Conservation (phyloP, 2,797 vertebrate species). For the Danio aesculapii region DNA sequence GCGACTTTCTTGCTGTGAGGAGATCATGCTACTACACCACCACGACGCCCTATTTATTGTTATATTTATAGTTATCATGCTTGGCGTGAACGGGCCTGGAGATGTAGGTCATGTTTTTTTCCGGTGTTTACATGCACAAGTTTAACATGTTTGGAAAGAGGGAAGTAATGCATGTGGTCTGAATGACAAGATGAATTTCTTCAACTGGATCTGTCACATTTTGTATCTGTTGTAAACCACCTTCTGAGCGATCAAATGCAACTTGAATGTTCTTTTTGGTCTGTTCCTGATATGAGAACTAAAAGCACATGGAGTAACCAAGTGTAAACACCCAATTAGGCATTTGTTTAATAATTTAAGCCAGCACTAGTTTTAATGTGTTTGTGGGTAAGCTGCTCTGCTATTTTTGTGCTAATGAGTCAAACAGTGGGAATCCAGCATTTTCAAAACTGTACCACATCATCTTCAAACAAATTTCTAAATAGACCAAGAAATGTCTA, state of each 20-base stretch:
- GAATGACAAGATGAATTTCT: background rate
- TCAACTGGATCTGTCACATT: background rate
- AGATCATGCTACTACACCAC: no score
- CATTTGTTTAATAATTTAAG: slow-evolving; percentile 22
- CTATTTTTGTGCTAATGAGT: slow-evolving; percentile 4
- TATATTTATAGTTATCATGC: no score
- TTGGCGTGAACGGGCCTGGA: no score
- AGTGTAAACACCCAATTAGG: background rate
- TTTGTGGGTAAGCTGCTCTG: background rate
- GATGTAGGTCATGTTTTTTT: no score
- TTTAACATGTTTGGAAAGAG: background rate
- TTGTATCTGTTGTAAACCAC: background rate
- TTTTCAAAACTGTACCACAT: slow-evolving; percentile 8
- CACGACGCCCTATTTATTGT: no score
- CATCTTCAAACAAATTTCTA: slow-evolving; percentile 7
- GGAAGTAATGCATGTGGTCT: background rate
- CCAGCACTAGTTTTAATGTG: background rate
- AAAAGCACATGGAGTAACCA: background rate
- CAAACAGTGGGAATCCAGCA: slow-evolving; percentile 9
- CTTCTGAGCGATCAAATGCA: background rate
- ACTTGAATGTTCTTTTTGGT: background rate
- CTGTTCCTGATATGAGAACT: background rate
- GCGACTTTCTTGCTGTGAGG: no score
- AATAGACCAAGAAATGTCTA: slow-evolving; percentile 14
- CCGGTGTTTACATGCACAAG: no score